Base-by-base conservation (phyloP, 2,797 vertebrate species). In the Eulemur mongoz region DNA sequence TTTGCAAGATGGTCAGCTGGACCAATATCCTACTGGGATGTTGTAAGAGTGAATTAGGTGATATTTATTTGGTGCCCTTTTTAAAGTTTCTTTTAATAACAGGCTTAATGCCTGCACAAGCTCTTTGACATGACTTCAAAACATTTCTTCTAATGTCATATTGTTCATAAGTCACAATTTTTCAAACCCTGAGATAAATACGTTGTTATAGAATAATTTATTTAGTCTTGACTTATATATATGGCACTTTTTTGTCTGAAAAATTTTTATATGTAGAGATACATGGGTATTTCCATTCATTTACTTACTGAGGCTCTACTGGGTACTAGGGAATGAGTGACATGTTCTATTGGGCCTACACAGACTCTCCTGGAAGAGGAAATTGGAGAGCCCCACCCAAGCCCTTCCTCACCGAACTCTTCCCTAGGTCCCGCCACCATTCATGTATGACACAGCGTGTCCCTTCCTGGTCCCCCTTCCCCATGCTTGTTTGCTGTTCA, bases 351-450 rank as follows among this genome's bases (percentile, higher is more conserved):
- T 15, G 52, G 10, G 0, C 89, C 13, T 38, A 20, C 7, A 20
- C 23, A 40, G 7, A 8, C 12, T n/a, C 20, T 25, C 12, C 4
- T 1, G 38, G 13, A 12, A 52, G 35, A 75, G 27, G 12, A 40
- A 8, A 6, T n/a, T 10, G 25, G 35, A 27, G 27, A 17, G 30
- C 7, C 30, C 30, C 30, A 6, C 7, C 20, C 23, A 7, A 3
- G 18, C 43, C 12, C 13, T 25, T 43, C 17, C 22, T 20, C 25
- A 22, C 15, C 38, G 27, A 1, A 3, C n/a, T 30, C 4, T 9
- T 5, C 3, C 25, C 5, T 12, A n/a, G 65, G 25, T 6, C 43
- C 57, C 12, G 0, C 38, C 2, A 30, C 5, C 10, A 14, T 40
- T 73, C 13, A 2, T 11, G 23, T 45, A 12, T 0, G 15, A 5